Conservation (phyloP, 1,140 invertebrate species). For the Oscheius sp. region DNA sequence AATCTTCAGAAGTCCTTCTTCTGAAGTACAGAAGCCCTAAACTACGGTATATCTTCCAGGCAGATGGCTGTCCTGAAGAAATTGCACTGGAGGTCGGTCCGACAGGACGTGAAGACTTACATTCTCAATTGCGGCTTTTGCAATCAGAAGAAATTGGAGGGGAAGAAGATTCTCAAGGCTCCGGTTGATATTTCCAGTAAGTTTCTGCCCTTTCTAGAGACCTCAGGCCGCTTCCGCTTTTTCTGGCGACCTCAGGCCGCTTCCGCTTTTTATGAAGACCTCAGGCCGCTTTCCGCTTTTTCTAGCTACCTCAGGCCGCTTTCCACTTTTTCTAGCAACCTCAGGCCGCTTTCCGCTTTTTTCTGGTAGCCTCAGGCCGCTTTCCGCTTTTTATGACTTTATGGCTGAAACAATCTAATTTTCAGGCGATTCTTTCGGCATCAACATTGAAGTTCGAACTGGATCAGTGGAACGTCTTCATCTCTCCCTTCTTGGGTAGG, state of each 20-base stretch:
- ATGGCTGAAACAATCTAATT: background rate
- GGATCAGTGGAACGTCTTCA: background rate
- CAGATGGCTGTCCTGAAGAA: constrained; percentile 32
- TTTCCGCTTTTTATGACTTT: too few relatives aligned
- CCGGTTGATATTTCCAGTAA: constrained; percentile 22
- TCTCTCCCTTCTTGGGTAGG: background rate
- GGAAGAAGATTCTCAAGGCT: constrained; percentile 27
- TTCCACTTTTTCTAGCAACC: too few relatives aligned
- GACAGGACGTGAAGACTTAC: constrained; percentile 30
- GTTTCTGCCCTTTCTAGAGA: background rate
- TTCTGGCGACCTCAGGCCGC: too few relatives aligned
- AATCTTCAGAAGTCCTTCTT: too few relatives aligned
- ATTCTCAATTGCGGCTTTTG: constrained; percentile 25
- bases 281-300: too few relatives aligned
- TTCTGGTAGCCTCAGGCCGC: too few relatives aligned
- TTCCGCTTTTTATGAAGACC: too few relatives aligned
- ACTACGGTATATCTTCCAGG: too few relatives aligned
- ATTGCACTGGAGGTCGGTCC: constrained; percentile 26
- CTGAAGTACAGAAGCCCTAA: too few relatives aligned
- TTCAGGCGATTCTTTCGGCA: constrained; percentile 20
- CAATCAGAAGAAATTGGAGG: constrained; percentile 21
- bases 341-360: too few relatives aligned
- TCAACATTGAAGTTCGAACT: constrained; percentile 1
- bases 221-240: too few relatives aligned
- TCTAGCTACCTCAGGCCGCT: too few relatives aligned